A percentile compares a stretch with the other conserved stretches of the same genome.
Conservation (phyloP, 2,113 vertebrate genomes). For the Galeopterus variegatus region DNA sequence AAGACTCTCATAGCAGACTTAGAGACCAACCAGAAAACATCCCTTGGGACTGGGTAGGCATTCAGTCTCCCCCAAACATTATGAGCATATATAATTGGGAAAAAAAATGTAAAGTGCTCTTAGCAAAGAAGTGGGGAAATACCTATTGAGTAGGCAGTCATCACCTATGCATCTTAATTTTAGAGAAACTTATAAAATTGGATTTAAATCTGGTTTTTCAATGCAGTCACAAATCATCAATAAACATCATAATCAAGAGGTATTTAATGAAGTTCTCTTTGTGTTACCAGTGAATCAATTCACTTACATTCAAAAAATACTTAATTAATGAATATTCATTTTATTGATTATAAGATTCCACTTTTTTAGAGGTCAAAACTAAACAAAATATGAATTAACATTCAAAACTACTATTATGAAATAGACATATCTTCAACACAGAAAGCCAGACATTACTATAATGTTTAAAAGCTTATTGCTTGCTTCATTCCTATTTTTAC, state of each 20-base stretch:
- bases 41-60: background rate
- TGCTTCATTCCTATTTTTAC: background rate
- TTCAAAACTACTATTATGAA: background rate
- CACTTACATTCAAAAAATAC: constrained; percentile 6
- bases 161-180: background rate
- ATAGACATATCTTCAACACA: background rate
- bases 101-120: background rate
- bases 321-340: background rate
- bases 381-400: constrained; percentile 44
- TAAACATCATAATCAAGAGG: background rate
- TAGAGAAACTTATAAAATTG: constrained; percentile 6
- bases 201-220: background rate
- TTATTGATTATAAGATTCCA: background rate
- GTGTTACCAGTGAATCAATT: background rate
- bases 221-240: background rate
- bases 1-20: background rate
- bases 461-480: background rate
- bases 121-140: background rate
- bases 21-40: background rate
- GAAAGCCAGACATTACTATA: background rate
- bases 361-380: background rate
- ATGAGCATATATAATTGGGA: background rate
- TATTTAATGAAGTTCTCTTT: background rate
- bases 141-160: background rate
- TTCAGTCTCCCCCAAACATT: background rate